phyloP scores from a whole-genome alignment of 2,113 vertebrate genomes.

The Protomyctophum bolini region DNA sequence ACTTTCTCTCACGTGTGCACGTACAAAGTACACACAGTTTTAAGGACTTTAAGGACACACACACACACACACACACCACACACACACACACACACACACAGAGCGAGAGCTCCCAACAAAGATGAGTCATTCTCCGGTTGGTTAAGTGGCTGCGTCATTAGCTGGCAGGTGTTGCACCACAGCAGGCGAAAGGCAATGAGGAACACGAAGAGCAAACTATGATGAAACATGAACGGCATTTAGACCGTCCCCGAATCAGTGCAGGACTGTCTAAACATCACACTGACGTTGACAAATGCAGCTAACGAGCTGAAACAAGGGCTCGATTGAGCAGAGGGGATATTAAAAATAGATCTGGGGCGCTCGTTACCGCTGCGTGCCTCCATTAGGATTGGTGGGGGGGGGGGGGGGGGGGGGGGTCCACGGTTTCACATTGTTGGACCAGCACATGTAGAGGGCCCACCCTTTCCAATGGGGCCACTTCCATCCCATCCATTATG shows the following conservation, averaged over 20 bases:
- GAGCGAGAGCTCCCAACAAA: conserved; percentile 30
- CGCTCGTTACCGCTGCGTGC: conserved; percentile 16
- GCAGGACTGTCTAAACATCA: conserved; percentile 51
- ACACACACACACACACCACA: conserved; percentile 20
- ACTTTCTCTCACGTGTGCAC: neutral
- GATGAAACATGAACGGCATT: conserved; percentile 53
- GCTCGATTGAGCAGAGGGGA: conserved; percentile 32
- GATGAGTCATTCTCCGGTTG: conserved; percentile 63
- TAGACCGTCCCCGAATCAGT: conserved; percentile 46
- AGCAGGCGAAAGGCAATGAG: conserved; percentile 17
- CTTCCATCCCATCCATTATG: neutral
- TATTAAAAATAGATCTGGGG: conserved; percentile 23
- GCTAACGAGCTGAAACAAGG: conserved; percentile 41
- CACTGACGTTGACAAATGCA: conserved; percentile 50
- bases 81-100: conserved; percentile 43
- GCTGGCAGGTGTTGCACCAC: conserved; percentile 65
- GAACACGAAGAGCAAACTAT: conserved; percentile 33
- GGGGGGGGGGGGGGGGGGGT: neutral
- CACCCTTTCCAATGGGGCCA: neutral
- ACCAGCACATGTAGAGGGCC: neutral
- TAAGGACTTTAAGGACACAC: neutral
- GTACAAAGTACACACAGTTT: neutral
- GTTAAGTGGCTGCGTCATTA: conserved; percentile 60
- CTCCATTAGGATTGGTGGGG: neutral
- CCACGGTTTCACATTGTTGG: neutral